Conservation (phyloP, 2,888 invertebrate genomes). For the Cerceris ruficornis region DNA sequence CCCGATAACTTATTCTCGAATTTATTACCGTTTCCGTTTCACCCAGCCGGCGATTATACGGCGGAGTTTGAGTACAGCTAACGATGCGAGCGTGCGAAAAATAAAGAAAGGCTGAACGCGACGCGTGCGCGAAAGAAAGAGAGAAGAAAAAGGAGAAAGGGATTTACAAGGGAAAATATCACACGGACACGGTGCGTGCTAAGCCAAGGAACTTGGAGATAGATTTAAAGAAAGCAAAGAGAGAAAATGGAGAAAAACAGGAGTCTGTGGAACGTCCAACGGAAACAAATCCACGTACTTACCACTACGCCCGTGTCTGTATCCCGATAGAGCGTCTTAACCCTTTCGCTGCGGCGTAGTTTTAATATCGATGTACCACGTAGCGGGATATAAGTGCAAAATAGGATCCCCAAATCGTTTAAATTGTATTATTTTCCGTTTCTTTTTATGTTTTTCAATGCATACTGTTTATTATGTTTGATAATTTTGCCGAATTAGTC, state of each 20-base stretch:
- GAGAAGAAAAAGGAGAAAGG: conserved; percentile 8
- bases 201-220: too few species aligned
- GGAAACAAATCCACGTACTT: conserved; percentile 54
- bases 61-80: conserved; percentile 21
- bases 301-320: conserved; percentile 20
- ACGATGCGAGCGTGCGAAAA: conserved; percentile 1
- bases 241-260: too few species aligned
- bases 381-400: too few species aligned
- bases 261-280: background rate
- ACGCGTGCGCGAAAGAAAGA: too few species aligned
- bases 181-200: background rate
- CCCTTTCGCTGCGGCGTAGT: too few species aligned
- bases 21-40: conserved; percentile 24
- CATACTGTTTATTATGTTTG: too few species aligned
- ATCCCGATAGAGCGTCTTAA: background rate
- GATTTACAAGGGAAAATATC: conserved; percentile 8
- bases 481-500: too few species aligned
- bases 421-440: too few species aligned
- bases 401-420: too few species aligned
- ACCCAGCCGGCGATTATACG: conserved; percentile 10
- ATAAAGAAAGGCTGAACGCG: conserved; percentile 3
- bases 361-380: too few species aligned
- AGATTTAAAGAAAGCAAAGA: too few species aligned
- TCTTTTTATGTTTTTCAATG: too few species aligned
- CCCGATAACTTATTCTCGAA: conserved; percentile 34